phyloP scores from a whole-genome alignment of 2,113 vertebrate genomes.

The Passer montanus region DNA sequence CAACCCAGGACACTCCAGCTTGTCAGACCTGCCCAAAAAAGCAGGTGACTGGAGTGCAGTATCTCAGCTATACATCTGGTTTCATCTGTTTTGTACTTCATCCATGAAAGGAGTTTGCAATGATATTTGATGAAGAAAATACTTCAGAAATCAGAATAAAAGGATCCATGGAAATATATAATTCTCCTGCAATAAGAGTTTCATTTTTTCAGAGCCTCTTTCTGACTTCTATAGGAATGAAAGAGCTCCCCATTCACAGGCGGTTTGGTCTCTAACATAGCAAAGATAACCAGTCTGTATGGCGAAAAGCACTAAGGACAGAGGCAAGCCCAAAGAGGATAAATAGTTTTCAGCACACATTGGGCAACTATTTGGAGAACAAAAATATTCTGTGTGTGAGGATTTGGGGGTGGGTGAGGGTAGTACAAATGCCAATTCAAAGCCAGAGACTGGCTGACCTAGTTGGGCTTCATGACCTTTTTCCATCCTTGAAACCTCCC shows the following conservation, averaged over 20 bases:
- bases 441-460: slow-evolving; percentile 49
- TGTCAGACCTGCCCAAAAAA: neutral
- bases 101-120: neutral
- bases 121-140: neutral
- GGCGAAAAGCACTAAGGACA: slow-evolving; percentile 57
- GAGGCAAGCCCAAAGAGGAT: slow-evolving; percentile 65
- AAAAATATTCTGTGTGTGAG: slow-evolving; percentile 69
- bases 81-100: neutral
- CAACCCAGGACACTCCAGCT: neutral
- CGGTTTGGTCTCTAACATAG: slow-evolving; percentile 13
- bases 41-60: neutral
- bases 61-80: neutral
- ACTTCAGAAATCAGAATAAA: neutral
- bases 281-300: slow-evolving; percentile 64
- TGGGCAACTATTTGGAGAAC: slow-evolving; percentile 74
- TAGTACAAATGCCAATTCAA: slow-evolving; percentile 67
- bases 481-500: slow-evolving; percentile 59
- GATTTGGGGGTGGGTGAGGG: slow-evolving; percentile 42
- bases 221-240: neutral
- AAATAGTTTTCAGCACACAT: slow-evolving; percentile 75
- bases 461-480: slow-evolving; percentile 70
- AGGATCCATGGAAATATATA: neutral
- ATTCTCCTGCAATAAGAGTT: neutral
- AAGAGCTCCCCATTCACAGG: neutral
- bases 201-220: neutral